Evolutionary conservation across 2,888 invertebrate species (phyloP), one percentile per base, ranked within the genome.

Genomic region (Conistra vaccinii): DNA sequence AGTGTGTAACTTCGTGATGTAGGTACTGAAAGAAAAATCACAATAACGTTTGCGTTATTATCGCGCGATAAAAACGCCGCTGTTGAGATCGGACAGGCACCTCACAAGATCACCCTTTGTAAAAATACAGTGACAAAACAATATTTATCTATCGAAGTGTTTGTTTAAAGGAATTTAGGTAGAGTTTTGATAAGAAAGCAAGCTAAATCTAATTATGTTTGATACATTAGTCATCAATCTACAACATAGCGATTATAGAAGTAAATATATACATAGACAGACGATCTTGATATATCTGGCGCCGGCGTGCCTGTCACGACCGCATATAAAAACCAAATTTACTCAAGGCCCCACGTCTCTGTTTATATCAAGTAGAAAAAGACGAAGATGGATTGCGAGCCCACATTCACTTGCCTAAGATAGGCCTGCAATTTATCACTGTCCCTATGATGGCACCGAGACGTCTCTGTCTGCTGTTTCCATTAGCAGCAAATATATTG

Each of bases 351-450:
- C 23, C 42, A 51, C 74, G 69, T 84, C 71, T 69, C 29, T 73
- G 83, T 83, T 82, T 73, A 76, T 76, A 76, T 73, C 69, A 76
- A 65, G 66, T 73, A 69, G 70, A 66, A 79, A 73, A 79, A 72
- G 85, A 89, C 79, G 86, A 87, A 90, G 90, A 90, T 68, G 62
- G 80, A 90, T 90, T 77, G 74, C 79, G 69, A 75, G 73, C 76
- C 81, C 81, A 85, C 84, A 87, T 87, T 87, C 83, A 85, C 82
- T 84, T 79, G 75, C 69, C 73, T 73, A 78, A 66, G 60, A 75
- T 72, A 83, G 48, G 72, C 58, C 62, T 75, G 75, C 79, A 80
- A 87, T 89, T 82, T 87, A 89, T 89, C 87, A 88, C 83, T 85
- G 88, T 87, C 87, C 45, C 65, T 69, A 80, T 86, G 75, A 87